Base-by-base conservation (phyloP, 2,797 vertebrate genomes). In the Peromyscus melanophrys region DNA sequence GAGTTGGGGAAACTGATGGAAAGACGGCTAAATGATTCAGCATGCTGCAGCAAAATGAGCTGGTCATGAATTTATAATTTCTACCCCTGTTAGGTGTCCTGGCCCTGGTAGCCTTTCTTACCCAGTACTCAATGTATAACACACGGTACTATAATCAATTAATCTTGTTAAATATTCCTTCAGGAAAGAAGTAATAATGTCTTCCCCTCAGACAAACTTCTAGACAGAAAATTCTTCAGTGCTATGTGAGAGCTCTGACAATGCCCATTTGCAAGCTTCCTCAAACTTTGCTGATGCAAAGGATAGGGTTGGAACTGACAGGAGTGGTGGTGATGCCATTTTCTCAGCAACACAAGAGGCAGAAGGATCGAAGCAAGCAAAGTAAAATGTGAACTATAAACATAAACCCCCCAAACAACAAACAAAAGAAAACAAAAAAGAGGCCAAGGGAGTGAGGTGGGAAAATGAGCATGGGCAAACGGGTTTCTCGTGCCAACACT, bases 1-100 rank as follows among this genome's bases (percentile, higher is more conserved):
- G 94, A 95, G 89, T 94, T 97, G 92, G 97, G 97, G 83, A 97
- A 97, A 98, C 97, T 97, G 95, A 96, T 96, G 61, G 94, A 97
- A 98, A 97, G 40, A 92, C 87, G 89, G 96, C 94, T 97, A 97
- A 95, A 96, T 96, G 97, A 97, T 98, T 98, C 97, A 98, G 97
- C 92, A 97, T 14, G 40, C 95, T 92, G 95, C 96, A 95, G 95
- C 90, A 96, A 97, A 97, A 82, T 1, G 31, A 97, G 86, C 78
- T 88, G 89, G 86, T 95, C 91, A 94, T 90, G 71, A 97, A 97
- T 97, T 96, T 90, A 75, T 94, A 89, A 97, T 93, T 90, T 87
- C 82, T 8, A 71, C 76, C 76, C 91, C 59, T 89, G 75, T 89
- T 81, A 92, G 91, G 81, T 91, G n/a, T 67, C 85, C 46, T 92